Evolutionary conservation across 2,113 vertebrate genomes (phyloP).

Genomic region (Mesoclemmys tuberculata): DNA sequence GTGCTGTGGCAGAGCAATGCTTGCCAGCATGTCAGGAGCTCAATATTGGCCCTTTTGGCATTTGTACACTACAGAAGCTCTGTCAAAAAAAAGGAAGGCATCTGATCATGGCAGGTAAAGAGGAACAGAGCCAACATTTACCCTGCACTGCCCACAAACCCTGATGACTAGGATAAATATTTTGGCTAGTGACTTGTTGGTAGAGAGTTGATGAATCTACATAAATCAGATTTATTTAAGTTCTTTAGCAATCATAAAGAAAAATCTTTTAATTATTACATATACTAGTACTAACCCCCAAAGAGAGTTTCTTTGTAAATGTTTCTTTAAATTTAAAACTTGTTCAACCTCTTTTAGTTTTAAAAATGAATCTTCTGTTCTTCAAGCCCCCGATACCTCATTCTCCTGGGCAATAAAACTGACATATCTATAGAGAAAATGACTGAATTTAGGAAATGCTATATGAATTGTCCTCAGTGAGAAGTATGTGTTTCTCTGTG

Average conservation of each 20-base stretch:
- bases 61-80: not conserved
- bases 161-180: not conserved
- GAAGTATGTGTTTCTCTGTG: not conserved
- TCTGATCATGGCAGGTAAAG: not conserved
- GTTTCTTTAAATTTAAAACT: not conserved
- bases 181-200: not conserved
- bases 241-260: not conserved
- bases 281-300: not conserved
- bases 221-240: not conserved
- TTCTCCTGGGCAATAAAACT: not conserved
- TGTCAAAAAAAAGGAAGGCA: not conserved
- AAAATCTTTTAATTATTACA: not conserved
- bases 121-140: not conserved
- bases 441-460: not conserved
- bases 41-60: rapidly evolving
- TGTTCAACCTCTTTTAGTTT: not conserved
- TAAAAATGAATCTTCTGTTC: not conserved
- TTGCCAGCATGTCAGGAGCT: not conserved
- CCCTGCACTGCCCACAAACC: not conserved
- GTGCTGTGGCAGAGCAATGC: not conserved
- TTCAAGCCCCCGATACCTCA: not conserved
- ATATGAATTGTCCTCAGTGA: not conserved
- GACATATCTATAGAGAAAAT: not conserved
- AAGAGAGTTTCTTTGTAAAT: not conserved
- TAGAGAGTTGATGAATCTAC: not conserved